These are phyloP conservation scores for Tringa solitaria DNA, from an alignment of 2,113 vertebrate species.

Conservation along the genomic window DNA sequence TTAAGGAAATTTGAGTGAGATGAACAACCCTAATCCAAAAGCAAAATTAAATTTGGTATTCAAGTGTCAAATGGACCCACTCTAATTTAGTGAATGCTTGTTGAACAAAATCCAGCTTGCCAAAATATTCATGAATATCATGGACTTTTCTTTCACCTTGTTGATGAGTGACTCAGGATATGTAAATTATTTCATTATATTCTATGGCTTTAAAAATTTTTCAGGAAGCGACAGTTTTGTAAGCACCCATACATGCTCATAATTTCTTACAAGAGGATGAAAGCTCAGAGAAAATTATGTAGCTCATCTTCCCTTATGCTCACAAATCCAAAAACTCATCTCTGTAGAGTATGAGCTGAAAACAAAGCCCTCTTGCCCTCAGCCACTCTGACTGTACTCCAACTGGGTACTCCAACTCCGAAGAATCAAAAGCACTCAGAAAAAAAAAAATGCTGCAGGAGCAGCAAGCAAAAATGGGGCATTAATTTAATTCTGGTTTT, in stretches of 20 bases:
- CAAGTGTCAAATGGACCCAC: background rate
- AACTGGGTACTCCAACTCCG: background rate
- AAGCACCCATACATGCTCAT: background rate
- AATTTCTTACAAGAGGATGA: background rate
- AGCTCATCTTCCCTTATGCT: background rate
- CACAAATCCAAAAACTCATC: background rate
- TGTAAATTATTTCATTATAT: background rate
- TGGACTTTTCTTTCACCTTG: background rate
- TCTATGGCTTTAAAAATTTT: background rate
- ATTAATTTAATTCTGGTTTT: background rate
- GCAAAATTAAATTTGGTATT: slow-evolving; percentile 31
- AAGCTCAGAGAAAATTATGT: background rate
- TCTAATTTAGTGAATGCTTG: background rate
- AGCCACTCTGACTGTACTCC: background rate
- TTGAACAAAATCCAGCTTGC: background rate
- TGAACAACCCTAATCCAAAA: background rate
- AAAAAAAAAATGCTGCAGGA: background rate
- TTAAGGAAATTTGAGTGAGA: background rate
- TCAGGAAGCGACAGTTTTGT: background rate
- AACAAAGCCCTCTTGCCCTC: background rate
- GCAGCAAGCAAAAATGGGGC: fast-evolving
- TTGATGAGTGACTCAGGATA: background rate
- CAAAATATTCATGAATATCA: background rate
- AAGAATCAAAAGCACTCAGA: background rate
- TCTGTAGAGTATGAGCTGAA: background rate